phyloP scores from a whole-genome alignment of 2,888 invertebrate species.

The Emmelina monodactyla region DNA sequence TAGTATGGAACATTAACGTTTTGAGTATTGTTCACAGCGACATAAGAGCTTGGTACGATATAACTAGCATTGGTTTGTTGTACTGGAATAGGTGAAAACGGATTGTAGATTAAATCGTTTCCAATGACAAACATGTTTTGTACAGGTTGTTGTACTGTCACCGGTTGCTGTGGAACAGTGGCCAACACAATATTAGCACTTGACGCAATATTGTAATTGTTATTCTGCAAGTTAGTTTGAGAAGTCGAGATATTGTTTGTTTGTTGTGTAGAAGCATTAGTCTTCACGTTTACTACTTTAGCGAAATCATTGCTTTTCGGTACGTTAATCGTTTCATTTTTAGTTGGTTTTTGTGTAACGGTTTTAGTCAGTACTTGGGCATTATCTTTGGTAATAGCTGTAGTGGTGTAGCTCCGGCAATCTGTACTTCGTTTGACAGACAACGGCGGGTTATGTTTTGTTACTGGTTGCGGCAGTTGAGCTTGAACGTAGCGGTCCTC shows the following conservation, averaged over 20 bases:
- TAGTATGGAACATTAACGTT: conserved; percentile 30
- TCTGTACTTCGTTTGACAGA: not conserved
- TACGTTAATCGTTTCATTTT: not conserved
- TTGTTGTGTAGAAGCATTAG: not conserved
- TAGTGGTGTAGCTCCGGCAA: not conserved
- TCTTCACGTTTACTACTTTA: not conserved
- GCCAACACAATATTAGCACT: conserved; percentile 14
- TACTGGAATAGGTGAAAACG: conserved; percentile 21
- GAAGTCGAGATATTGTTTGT: not conserved
- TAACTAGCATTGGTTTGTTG: conserved; percentile 16
- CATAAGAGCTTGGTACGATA: conserved; percentile 21
- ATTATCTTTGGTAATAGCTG: not conserved
- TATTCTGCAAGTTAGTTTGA: not conserved
- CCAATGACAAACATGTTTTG: conserved; percentile 34
- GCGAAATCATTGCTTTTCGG: not conserved
- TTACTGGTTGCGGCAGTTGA: not conserved
- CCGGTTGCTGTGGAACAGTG: conserved; percentile 21
- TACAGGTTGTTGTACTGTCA: conserved; percentile 24
- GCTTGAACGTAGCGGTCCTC: conserved; percentile 28
- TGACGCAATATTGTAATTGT: too few species aligned
- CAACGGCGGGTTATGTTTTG: not conserved
- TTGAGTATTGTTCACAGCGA: conserved; percentile 23
- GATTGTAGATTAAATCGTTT: conserved; percentile 30
- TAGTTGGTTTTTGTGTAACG: not conserved
- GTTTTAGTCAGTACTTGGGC: not conserved